Percentiles rank a stretch among this genome's conserved stretches.
Evolutionary conservation across 1,140 invertebrate species (phyloP).

Genomic region (Ooceraea biroi): DNA sequence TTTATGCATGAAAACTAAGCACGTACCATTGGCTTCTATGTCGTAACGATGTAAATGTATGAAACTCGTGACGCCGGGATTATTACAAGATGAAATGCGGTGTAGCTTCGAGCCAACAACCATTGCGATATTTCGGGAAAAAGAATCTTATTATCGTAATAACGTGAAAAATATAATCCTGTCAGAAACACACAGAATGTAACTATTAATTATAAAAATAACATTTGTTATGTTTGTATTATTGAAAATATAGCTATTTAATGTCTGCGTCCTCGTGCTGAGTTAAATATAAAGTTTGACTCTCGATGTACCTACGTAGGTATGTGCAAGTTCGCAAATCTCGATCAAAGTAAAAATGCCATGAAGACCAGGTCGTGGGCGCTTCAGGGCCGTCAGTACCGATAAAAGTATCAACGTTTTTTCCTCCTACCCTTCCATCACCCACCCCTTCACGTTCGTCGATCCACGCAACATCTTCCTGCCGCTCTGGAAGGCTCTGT

Average conservation of each 20-base stretch:
- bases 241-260: not conserved
- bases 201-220: not conserved
- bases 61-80: not conserved
- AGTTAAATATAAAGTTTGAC: not conserved
- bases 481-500: constrained; percentile 40
- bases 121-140: not conserved
- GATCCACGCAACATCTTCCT: constrained; percentile 63
- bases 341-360: constrained; percentile 68
- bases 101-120: not conserved
- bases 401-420: constrained; percentile 72
- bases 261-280: not conserved
- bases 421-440: constrained; percentile 25
- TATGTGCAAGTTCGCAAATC: constrained; percentile 59
- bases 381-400: constrained; percentile 61
- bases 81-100: not conserved
- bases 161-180: not conserved
- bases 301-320: not conserved
- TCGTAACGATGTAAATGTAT: constrained; percentile 14
- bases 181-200: not conserved
- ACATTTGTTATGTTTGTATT: not conserved
- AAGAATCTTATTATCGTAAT: not conserved
- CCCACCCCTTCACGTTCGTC: constrained; percentile 38
- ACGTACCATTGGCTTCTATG: constrained; percentile 20
- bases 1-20: constrained; percentile 32
- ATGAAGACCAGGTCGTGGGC: constrained; percentile 54